Base-by-base conservation (phyloP, 1,140 invertebrate genomes). In the Mycetomoellerius zeteki region DNA sequence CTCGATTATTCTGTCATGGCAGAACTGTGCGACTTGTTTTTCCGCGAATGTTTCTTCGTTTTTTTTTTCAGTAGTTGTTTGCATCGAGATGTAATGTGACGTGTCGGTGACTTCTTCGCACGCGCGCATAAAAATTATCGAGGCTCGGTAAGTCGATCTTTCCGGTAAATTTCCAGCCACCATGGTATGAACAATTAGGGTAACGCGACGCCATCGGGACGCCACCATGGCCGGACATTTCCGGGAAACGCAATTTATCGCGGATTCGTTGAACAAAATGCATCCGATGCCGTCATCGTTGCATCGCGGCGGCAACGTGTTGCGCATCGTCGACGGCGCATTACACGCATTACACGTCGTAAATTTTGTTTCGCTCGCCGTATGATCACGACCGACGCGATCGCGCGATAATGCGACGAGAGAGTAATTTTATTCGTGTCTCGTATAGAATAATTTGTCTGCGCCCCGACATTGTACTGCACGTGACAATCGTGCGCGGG, bases 371-470 rank as follows among this genome's bases (percentile, higher is more conserved):
- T 50, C 54, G 21, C 27, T n/a, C 50, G 65, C 27, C 19, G 52
- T 76, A 76, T 84, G 85, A 58, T 75, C 67, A 52, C 60, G 30
- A 30, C 52, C 33, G 54, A 82, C 75, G 76, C 75, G 69, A 69
- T 81, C 75, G 80, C 56, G 30, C 62, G 87, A 88, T 87, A 88
- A 88, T 87, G 76, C 76, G 72, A 54, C 19, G 30, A 27, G 80
- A 21, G 80, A 60, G 67, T 76, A 88, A 78, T 88, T 86, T 86
- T 82, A 52, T 56, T 71, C 87, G 65, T 56, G 76, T 89, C 88
- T 85, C 87, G 87, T 75, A 72, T 89, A 85, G 85, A 88, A 88
- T 88, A 89, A 89, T 89, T 89, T 85, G 82, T 69, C 37, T 24
- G 64, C 64, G 72, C n/a, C 2, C 54, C 73, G 73, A 52, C 56